Evolutionary conservation across 2,888 invertebrate species (phyloP).

Genomic region (Schizotus pectinicornis): DNA sequence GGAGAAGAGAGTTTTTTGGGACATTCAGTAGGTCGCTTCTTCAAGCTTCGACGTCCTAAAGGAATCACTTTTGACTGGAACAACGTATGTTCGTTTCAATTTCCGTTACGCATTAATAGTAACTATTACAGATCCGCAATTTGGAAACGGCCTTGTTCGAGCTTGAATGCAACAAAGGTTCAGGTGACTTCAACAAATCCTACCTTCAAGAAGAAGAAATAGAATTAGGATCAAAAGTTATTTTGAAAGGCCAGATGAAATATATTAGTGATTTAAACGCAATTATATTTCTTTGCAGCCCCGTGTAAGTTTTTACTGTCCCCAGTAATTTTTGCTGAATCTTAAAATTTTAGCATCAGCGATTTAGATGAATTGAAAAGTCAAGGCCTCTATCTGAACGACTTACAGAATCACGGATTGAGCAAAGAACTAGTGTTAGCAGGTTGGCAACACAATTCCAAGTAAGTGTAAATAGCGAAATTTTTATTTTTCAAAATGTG

Average conservation of each 20-base stretch:
- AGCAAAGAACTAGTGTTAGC: slow-evolving; percentile 81
- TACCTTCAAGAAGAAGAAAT: slow-evolving; percentile 23
- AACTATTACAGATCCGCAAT: slow-evolving; percentile 66
- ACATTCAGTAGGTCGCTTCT: slow-evolving; percentile 69
- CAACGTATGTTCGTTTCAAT: slow-evolving; percentile 63
- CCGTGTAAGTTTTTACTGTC: slow-evolving; percentile 63
- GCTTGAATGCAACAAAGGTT: slow-evolving; percentile 72
- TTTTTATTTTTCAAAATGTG: background rate
- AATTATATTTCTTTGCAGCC: slow-evolving; percentile 86
- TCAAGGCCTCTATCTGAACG: slow-evolving; percentile 78
- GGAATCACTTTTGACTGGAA: slow-evolving; percentile 82
- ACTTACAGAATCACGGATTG: slow-evolving; percentile 82
- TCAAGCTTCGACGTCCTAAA: slow-evolving; percentile 79
- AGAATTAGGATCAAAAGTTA: slow-evolving; percentile 66
- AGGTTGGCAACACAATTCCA: slow-evolving; percentile 83
- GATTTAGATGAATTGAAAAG: slow-evolving; percentile 80
- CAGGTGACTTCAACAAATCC: slow-evolving; percentile 37
- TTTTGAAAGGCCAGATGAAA: slow-evolving; percentile 87
- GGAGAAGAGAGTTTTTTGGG: slow-evolving; percentile 67
- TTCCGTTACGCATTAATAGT: too few relatives aligned
- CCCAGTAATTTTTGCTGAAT: too few relatives aligned
- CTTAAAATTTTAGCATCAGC: slow-evolving; percentile 62
- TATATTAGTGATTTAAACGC: slow-evolving; percentile 78
- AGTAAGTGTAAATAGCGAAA: slow-evolving; percentile 50
- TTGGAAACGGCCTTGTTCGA: slow-evolving; percentile 83